phyloP scores from a whole-genome alignment of 2,113 vertebrate species.

The Chionomys nivalis region DNA sequence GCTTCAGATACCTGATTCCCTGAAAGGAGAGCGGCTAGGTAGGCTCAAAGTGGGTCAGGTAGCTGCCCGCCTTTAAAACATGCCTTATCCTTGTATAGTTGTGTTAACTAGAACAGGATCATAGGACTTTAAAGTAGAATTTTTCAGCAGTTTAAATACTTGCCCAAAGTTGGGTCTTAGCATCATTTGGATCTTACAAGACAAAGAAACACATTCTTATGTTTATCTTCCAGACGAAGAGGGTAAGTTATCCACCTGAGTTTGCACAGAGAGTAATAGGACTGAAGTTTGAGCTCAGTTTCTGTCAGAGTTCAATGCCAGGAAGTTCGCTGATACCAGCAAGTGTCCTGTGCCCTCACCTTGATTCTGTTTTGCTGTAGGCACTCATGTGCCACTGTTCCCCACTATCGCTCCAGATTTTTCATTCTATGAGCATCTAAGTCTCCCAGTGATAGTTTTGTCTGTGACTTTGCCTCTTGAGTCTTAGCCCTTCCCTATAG shows the following conservation, averaged over 20 bases:
- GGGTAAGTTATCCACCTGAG: neutral
- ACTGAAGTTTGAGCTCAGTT: neutral
- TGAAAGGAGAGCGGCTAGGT: neutral
- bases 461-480: neutral
- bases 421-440: neutral
- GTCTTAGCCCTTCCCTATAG: neutral
- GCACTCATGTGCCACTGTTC: neutral
- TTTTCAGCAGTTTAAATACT: conserved; percentile 15
- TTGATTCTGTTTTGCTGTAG: neutral
- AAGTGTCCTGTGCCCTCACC: neutral
- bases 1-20: neutral
- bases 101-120: neutral
- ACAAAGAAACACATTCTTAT: neutral
- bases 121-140: neutral
- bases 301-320: neutral
- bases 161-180: neutral
- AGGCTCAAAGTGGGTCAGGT: neutral
- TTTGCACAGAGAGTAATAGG: neutral
- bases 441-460: neutral
- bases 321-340: neutral
- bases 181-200: neutral
- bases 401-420: neutral
- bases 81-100: neutral
- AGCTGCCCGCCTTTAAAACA: conserved; percentile 6
- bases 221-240: neutral